Conservation (phyloP, 2,797 vertebrate genomes). For the Rhinella marina region DNA sequence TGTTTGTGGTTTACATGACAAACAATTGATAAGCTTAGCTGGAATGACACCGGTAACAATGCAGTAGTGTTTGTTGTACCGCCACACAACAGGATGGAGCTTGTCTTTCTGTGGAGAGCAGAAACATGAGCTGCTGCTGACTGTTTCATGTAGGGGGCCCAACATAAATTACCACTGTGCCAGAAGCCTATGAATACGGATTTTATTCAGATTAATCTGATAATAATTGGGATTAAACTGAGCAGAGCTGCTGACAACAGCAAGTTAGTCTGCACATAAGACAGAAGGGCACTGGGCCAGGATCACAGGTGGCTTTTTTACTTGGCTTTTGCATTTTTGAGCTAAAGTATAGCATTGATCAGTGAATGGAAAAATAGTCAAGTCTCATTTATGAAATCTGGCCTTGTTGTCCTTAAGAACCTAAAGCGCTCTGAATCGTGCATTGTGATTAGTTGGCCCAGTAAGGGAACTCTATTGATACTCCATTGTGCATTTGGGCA, state of each 20-base stretch:
- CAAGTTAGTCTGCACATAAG: background rate
- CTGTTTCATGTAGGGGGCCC: constrained; percentile 16
- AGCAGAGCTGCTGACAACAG: background rate
- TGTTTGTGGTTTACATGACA: constrained; percentile 55
- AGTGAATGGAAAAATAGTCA: no score
- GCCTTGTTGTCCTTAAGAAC: no score
- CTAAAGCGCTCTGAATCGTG: no score
- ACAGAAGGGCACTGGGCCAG: no score
- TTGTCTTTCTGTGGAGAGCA: background rate
- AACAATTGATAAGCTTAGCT: constrained; percentile 52
- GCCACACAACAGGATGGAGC: constrained; percentile 56
- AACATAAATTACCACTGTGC: constrained; percentile 24
- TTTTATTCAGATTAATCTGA: background rate
- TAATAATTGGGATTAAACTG: background rate
- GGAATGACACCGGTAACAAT: constrained; percentile 54
- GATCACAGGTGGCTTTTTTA: no score
- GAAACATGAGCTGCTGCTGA: constrained; percentile 5
- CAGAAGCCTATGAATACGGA: constrained; percentile 1
- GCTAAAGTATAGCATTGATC: no score
- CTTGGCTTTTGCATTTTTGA: no score
- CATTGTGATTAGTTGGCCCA: no score
- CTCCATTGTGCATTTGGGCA: no score
- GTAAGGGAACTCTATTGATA: no score
- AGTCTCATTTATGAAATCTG: no score
- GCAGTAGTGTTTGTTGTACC: constrained; percentile 51